Percentiles rank a stretch among this genome's conserved stretches.
phyloP scores from a whole-genome alignment of 2,797 vertebrate genomes.

The Thunnus albacares region DNA sequence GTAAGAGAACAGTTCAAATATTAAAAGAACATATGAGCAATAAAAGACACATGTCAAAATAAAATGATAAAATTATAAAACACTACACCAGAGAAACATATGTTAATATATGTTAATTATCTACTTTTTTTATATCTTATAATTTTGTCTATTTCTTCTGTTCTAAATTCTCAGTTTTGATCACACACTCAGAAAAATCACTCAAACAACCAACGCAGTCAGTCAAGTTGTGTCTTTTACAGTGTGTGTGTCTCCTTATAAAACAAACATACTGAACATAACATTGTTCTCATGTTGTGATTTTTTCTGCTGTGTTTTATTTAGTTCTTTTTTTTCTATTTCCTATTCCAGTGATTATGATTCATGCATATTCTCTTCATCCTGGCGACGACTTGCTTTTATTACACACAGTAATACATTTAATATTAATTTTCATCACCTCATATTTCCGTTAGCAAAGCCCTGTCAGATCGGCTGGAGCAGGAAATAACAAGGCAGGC shows the following conservation, averaged over 20 bases:
- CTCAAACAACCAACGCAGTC: no score
- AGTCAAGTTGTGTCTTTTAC: no score
- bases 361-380: not conserved
- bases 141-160: no score
- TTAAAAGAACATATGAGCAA: no score
- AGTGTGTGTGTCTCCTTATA: not conserved
- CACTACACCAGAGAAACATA: no score
- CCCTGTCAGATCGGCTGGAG: slow-evolving; percentile 23
- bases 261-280: not conserved
- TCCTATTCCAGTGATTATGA: not conserved
- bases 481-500: slow-evolving; percentile 8
- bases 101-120: no score
- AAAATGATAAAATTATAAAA: no score
- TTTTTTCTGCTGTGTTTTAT: not conserved
- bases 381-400: not conserved
- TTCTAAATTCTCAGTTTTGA: no score
- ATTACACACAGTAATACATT: not conserved
- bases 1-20: no score
- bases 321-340: not conserved
- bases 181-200: no score
- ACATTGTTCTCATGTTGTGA: not conserved
- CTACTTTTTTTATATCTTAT: no score
- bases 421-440: not conserved
- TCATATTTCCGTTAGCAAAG: not conserved
- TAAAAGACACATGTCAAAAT: no score